A percentile compares a stretch with the other conserved stretches of the same genome.
These are phyloP conservation scores for Calliopsis andreniformis DNA, from an alignment of 1,140 invertebrate species.

Conservation along the genomic window DNA sequence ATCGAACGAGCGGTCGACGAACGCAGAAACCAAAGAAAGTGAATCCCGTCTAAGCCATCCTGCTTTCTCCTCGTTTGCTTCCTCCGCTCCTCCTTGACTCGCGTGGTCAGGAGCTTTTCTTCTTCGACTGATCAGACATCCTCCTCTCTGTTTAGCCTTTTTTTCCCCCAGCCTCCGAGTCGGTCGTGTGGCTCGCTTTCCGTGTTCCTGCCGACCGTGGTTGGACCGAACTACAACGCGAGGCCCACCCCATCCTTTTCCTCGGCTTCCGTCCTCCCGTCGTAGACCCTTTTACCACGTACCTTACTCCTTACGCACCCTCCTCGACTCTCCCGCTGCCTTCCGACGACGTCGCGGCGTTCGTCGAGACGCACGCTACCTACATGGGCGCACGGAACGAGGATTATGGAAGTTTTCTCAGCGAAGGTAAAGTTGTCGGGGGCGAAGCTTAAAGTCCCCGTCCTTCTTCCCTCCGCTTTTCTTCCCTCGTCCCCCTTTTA, in stretches of 20 bases:
- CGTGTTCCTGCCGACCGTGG: slow-evolving; percentile 1
- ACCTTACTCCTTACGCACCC: slow-evolving; percentile 19
- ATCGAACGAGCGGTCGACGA: slow-evolving; percentile 48
- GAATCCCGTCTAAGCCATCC: slow-evolving; percentile 69
- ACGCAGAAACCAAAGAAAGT: slow-evolving; percentile 70
- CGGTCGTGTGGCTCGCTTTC: not conserved
- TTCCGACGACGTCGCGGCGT: slow-evolving; percentile 23
- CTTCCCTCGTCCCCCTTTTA: slow-evolving; percentile 16
- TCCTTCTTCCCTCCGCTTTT: slow-evolving; percentile 8
- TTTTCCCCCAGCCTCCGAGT: not conserved
- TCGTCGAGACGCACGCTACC: slow-evolving; percentile 19
- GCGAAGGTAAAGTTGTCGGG: slow-evolving; percentile 61
- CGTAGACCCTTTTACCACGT: slow-evolving; percentile 41
- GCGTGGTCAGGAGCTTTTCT: slow-evolving; percentile 40
- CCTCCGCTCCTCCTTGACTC: slow-evolving; percentile 39
- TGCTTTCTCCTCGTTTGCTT: slow-evolving; percentile 46
- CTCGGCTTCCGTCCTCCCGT: not conserved
- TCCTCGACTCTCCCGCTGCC: slow-evolving; percentile 23
- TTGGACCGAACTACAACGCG: slow-evolving; percentile 5
- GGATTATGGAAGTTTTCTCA: slow-evolving; percentile 67
- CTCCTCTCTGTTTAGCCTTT: slow-evolving; percentile 20
- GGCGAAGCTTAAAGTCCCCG: slow-evolving; percentile 63
- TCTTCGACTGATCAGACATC: slow-evolving; percentile 33
- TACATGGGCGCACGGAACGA: slow-evolving; percentile 57
- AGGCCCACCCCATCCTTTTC: slow-evolving; percentile 22